Conservation (phyloP, 23 tunicate species). For the Oikopleura dioica region DNA sequence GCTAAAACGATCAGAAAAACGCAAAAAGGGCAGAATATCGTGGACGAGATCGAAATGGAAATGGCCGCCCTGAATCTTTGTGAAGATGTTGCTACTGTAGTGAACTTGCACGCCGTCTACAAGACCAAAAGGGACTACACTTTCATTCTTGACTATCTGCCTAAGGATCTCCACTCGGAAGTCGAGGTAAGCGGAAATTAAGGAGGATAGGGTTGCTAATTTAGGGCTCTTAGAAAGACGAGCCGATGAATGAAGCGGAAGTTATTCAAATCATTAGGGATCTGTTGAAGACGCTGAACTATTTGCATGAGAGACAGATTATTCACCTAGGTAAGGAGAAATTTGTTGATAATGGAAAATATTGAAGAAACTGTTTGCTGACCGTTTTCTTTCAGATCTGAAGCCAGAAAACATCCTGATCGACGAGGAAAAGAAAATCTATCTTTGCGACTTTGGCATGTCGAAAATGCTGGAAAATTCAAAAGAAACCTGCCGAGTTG, state of each 20-base stretch:
- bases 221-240: neutral
- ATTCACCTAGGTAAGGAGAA: neutral
- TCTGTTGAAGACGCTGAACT: neutral
- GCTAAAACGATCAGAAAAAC: neutral
- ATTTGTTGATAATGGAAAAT: no score
- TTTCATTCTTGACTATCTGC: neutral
- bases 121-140: neutral
- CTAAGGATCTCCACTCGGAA: neutral
- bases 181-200: neutral
- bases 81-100: neutral
- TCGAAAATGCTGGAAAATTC: constrained; percentile 19
- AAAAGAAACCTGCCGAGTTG: constrained; percentile 11
- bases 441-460: constrained; percentile 89
- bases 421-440: constrained; percentile 29
- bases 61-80: neutral
- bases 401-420: constrained; percentile 18
- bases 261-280: neutral
- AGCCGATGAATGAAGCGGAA: neutral
- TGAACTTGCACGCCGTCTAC: neutral
- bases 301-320: neutral
- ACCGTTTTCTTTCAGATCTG: no score
- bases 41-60: neutral
- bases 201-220: neutral
- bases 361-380: no score
- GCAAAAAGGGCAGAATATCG: neutral